Base-by-base conservation (phyloP, 1,140 invertebrate species). In the Danaus plexippus region DNA sequence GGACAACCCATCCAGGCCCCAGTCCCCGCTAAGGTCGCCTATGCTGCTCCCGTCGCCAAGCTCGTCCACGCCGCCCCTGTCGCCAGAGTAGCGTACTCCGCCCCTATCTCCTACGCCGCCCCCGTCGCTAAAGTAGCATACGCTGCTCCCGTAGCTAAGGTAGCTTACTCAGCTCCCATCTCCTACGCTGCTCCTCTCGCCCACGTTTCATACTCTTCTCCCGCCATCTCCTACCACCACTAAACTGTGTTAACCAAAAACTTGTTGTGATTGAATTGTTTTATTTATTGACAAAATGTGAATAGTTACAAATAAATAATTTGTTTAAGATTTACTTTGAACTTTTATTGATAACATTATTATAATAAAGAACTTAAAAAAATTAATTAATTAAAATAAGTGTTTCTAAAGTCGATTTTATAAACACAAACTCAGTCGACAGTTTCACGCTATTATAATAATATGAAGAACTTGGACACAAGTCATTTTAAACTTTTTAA, bases 151-250 rank as follows among this genome's bases (percentile, higher is more conserved):
- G 22, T 32, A 32, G 22, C 22, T 32, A 32, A 32, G 22, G 22
- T 32, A 32, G 22, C 22, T 6, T 32, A 32, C 22, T 32, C 22
- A 32, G 22, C 22, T 32, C 22, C 22, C 22, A 6, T 32, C 50
- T 15, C 50, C 42, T 73, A 71, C 61, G 18, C 46, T 4, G 47
- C 56, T 54, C 18, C 51, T 53, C 59, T 69, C n/a, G 70, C 69
- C 11, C 74, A 72, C 49, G 73, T 75, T 13, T 63, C 69, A 9
- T 79, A 66, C 67, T 73, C 77, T 6, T 77, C 77, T 13, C 77
- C 77, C 18, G 66, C 58, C 47, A 66, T 70, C 50, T 71, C 73
- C n/a, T 80, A 80, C 67, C 69, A 77, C 42, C 77, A 80, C 63
- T 80, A 80, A 63, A 58, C 9, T 22, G 22, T 32, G 1, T 4